Conservation (phyloP, 2,888 invertebrate genomes). For the Rhagonycha fulva region DNA sequence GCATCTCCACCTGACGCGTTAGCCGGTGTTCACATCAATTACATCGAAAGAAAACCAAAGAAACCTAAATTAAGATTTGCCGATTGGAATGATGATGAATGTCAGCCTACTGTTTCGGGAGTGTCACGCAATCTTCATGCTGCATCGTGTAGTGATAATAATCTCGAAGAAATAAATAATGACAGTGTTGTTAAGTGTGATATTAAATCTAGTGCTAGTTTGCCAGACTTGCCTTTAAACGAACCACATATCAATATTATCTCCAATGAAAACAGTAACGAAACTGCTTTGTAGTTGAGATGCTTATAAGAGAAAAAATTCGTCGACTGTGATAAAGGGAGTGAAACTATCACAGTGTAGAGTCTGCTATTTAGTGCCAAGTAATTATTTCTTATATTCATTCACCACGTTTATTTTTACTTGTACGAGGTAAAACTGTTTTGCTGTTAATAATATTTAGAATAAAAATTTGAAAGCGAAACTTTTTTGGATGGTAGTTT, state of each 20-base stretch:
- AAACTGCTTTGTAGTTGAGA: conserved; percentile 50
- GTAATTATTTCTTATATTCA: background rate
- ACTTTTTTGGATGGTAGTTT: background rate
- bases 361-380: conserved; percentile 47
- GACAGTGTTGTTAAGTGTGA: conserved; percentile 27
- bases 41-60: conserved; percentile 58
- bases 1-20: conserved; percentile 54
- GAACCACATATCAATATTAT: conserved; percentile 26
- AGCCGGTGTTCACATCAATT: conserved; percentile 70
- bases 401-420: background rate
- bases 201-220: conserved; percentile 55
- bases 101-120: conserved; percentile 3
- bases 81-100: conserved; percentile 34
- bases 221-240: conserved; percentile 48
- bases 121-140: background rate
- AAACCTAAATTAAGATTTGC: conserved; percentile 32
- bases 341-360: conserved; percentile 46
- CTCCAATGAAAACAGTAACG: conserved; percentile 43
- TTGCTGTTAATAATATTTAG: background rate
- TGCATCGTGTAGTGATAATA: conserved; percentile 15
- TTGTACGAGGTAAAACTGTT: background rate
- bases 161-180: conserved; percentile 4
- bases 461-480: conserved; percentile 2
- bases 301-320: background rate
- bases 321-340: conserved; percentile 45